Evolutionary conservation across 2,888 invertebrate species (phyloP).

Genomic region (Lithophane socia): DNA sequence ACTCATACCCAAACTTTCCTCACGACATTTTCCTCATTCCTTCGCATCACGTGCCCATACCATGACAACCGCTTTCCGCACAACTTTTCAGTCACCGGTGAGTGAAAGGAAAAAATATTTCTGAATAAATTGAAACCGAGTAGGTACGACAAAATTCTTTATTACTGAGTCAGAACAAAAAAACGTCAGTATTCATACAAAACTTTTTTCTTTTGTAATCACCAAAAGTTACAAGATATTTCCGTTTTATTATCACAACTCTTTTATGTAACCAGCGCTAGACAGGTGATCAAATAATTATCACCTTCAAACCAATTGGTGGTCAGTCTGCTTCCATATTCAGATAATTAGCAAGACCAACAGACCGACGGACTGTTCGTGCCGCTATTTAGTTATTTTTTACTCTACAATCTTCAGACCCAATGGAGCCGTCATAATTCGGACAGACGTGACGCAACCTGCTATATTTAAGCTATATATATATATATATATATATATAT

Average conservation of each 20-base stretch:
- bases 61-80: too few species aligned
- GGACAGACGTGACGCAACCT: slow-evolving; percentile 58
- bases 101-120: background rate
- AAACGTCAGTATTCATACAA: background rate
- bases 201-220: slow-evolving; percentile 1
- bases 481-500: slow-evolving; percentile 2
- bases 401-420: slow-evolving; percentile 47
- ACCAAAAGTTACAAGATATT: background rate
- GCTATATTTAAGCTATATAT: slow-evolving; percentile 22
- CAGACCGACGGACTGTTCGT: slow-evolving; percentile 8
- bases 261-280: slow-evolving; percentile 22
- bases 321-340: slow-evolving; percentile 30
- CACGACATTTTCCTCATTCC: too few species aligned
- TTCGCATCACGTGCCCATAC: too few species aligned
- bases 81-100: too few species aligned
- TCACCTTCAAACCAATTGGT: slow-evolving; percentile 25
- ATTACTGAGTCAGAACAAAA: background rate
- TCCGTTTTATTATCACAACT: slow-evolving; percentile 6
- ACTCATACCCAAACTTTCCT: too few species aligned
- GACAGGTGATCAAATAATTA: slow-evolving; percentile 47
- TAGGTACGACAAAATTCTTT: background rate
- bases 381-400: slow-evolving; percentile 34
- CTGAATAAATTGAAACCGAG: background rate
- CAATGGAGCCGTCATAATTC: slow-evolving; percentile 58
- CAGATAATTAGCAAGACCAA: slow-evolving; percentile 36